Evolutionary conservation across 2,888 invertebrate species (phyloP).

Genomic region (Papilio elwesi): DNA sequence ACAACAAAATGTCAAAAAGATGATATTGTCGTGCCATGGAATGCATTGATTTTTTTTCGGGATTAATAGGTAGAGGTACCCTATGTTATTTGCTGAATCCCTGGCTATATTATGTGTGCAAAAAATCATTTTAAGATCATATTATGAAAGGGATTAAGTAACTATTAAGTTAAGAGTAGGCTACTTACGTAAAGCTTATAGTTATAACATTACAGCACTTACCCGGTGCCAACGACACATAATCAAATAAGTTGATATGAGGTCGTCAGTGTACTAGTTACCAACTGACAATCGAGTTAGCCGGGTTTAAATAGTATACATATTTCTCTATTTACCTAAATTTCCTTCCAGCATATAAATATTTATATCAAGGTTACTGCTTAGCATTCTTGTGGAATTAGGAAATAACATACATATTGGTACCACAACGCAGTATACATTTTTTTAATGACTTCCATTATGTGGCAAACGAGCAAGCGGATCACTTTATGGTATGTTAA

Average conservation of each 20-base stretch:
- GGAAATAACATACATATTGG: neutral
- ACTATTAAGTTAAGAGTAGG: slow-evolving; percentile 32
- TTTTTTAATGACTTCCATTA: no score
- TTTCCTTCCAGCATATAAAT: neutral
- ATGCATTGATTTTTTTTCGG: no score
- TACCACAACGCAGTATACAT: no score
- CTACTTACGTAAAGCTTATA: slow-evolving; percentile 14
- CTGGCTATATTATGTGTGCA: no score
- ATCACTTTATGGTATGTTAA: no score
- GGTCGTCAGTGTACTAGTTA: slow-evolving; percentile 16
- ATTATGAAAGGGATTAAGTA: slow-evolving; percentile 12
- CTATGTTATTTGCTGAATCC: no score
- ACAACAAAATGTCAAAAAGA: no score
- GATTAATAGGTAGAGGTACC: no score
- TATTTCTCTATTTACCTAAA: neutral
- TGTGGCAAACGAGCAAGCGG: no score
- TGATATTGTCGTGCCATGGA: no score
- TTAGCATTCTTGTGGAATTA: neutral
- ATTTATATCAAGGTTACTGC: neutral
- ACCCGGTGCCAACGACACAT: slow-evolving; percentile 33
- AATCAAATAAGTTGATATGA: slow-evolving; percentile 35
- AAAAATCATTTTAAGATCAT: no score
- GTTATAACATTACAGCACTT: slow-evolving; percentile 32
- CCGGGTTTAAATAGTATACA: neutral
- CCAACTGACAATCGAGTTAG: slow-evolving; percentile 27